Evolutionary conservation across 2,113 vertebrate species (phyloP), one percentile per base, ranked within the genome.

Genomic region (Xyrauchen texanus): DNA sequence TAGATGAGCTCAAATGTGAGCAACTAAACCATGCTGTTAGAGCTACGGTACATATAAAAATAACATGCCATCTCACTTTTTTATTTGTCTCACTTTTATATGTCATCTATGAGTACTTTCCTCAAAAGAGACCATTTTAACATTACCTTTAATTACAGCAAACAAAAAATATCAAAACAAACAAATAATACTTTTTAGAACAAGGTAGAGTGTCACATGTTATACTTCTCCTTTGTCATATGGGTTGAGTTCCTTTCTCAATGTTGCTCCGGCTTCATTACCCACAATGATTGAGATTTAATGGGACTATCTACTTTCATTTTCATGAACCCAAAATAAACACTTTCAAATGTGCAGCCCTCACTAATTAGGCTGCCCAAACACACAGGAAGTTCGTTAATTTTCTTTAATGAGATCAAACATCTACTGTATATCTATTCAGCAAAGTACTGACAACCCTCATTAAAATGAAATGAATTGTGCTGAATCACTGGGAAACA

Each of bases 321-420:
- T 34, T 53, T 13, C 68, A 68, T 52, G 15, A 34, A 34, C 21
- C 21, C 21, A 34, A 34, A 34, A 34, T 34, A 34, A 34, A 13
- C 42, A 60, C 8, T 46, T 72, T 47, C 7, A 60, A 73, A 73
- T 71, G 13, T 58, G 4, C 44, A 72, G 55, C 57, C 51, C 53
- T 42, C 7, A 45, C 13, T 60, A 21, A 55, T 55, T 55, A 13
- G 68, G 6, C 44, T 21, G 10, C 8, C 47, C 55, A 60, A 61
- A 60, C 44, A 16, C 8, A 58, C 13, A 61, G 44, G 44, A 61
- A 7, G 51, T 11, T 12, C 8, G 16, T 72, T 60, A 53, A 46
- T 46, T 46, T 72, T 53, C 53, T 72, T n/a, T 45, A 6, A 42
- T 16, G n/a, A 60, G 55, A 72, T 46, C 69, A 60, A 72, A 46